phyloP scores from a whole-genome alignment of 2,888 invertebrate genomes.

The Amaurobius ferox region DNA sequence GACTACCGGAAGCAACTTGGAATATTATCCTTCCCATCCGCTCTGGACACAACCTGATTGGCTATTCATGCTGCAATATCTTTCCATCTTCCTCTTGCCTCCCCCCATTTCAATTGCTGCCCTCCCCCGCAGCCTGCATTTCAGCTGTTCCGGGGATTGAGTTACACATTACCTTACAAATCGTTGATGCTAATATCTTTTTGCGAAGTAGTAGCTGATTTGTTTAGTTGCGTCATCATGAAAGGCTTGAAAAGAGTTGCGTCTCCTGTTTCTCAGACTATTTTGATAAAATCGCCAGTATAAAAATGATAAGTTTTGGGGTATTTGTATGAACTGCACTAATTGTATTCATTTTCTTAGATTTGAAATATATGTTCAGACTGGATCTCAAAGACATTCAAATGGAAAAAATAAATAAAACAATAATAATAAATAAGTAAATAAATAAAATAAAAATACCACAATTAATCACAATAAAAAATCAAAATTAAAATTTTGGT shows the following conservation, averaged over 20 bases:
- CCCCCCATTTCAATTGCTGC: slow-evolving; percentile 13
- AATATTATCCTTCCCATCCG: slow-evolving; percentile 65
- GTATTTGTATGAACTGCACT: too few relatives aligned
- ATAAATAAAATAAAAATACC: too few relatives aligned
- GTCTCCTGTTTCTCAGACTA: too few relatives aligned
- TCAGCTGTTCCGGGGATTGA: slow-evolving; percentile 64
- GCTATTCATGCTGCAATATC: slow-evolving; percentile 60
- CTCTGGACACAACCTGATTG: slow-evolving; percentile 49
- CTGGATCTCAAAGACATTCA: too few relatives aligned
- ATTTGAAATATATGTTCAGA: too few relatives aligned
- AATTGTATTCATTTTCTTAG: too few relatives aligned
- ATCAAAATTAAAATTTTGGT: too few relatives aligned
- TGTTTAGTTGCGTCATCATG: not conserved
- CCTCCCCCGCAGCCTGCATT: slow-evolving; percentile 19
- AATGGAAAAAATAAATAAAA: too few relatives aligned
- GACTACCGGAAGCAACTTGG: slow-evolving; percentile 51
- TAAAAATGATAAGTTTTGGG: too few relatives aligned
- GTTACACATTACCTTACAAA: slow-evolving; percentile 69
- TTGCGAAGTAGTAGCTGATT: not conserved
- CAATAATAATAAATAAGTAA: too few relatives aligned
- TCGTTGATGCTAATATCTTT: slow-evolving; percentile 34
- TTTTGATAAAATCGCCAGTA: too few relatives aligned
- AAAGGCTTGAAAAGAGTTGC: not conserved
- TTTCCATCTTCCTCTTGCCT: slow-evolving; percentile 11
- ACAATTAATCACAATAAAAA: too few relatives aligned